Evolutionary conservation across 2,113 vertebrate species (phyloP).

Genomic region (Oncorhynchus masou): DNA sequence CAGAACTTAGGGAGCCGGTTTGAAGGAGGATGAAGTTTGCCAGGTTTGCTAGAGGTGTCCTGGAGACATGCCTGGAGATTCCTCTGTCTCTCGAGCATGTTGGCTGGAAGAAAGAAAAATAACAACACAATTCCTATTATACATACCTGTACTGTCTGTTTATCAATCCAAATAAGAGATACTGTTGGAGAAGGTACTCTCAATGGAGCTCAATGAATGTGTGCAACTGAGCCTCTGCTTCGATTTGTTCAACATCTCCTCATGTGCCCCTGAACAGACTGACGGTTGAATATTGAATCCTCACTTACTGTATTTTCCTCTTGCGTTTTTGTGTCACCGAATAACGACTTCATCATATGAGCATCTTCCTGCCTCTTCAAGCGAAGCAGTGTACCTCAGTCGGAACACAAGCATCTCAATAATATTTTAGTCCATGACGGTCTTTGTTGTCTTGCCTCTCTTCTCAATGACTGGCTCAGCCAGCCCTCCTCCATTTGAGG

Average conservation of each 20-base stretch:
- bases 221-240: constrained; percentile 30
- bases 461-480: constrained; percentile 37
- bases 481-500: constrained; percentile 25
- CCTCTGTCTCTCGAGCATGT: constrained; percentile 22
- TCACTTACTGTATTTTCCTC: constrained; percentile 13
- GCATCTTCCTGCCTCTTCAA: constrained; percentile 43
- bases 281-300: constrained; percentile 27
- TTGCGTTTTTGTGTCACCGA: constrained; percentile 41
- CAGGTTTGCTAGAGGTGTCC: neutral
- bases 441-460: constrained; percentile 46
- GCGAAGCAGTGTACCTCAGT: constrained; percentile 36
- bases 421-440: constrained; percentile 56
- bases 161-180: constrained; percentile 33
- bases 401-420: constrained; percentile 32
- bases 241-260: constrained; percentile 18
- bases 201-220: constrained; percentile 31
- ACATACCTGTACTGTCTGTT: constrained; percentile 34
- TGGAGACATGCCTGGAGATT: constrained; percentile 7
- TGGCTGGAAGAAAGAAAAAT: constrained; percentile 30
- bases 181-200: constrained; percentile 17
- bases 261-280: constrained; percentile 6
- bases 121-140: constrained; percentile 19
- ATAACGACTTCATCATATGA: constrained; percentile 23
- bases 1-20: neutral
- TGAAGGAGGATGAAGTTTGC: neutral